These are phyloP conservation scores for Phorcus lineatus DNA, from an alignment of 2,888 invertebrate genomes.

Conservation along the genomic window DNA sequence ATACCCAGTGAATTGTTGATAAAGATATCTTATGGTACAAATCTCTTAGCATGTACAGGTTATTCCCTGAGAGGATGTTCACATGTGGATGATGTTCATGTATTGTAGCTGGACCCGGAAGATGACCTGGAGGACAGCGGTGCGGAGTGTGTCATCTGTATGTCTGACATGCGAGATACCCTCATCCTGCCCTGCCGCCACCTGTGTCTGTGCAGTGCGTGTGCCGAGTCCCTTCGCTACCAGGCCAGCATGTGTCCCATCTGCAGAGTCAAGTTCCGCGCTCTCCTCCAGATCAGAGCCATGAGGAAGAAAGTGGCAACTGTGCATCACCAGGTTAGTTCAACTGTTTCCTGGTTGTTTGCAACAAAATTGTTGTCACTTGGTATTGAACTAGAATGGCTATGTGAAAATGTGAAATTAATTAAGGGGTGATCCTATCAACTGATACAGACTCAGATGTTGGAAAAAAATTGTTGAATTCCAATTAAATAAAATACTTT, in stretches of 20 bases:
- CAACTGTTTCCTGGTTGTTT: too few relatives aligned
- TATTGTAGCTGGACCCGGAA: slow-evolving; percentile 58
- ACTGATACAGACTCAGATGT: too few relatives aligned
- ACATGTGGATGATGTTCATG: not conserved
- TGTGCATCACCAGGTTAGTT: slow-evolving; percentile 25
- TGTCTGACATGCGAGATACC: slow-evolving; percentile 98
- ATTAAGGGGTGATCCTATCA: too few relatives aligned
- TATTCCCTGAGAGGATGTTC: too few relatives aligned
- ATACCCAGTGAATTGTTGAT: too few relatives aligned
- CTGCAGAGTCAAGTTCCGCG: slow-evolving; percentile 98
- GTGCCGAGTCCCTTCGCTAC: slow-evolving; percentile 96
- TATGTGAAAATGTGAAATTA: too few relatives aligned
- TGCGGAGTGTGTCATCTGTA: slow-evolving; percentile 99
- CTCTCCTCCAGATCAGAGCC: slow-evolving; percentile 94
- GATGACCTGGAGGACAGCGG: slow-evolving; percentile 79
- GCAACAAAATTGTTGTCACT: too few relatives aligned
- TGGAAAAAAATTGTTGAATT: too few relatives aligned
- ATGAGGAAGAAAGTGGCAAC: slow-evolving; percentile 82
- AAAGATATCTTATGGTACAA: too few relatives aligned
- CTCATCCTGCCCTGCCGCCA: slow-evolving; percentile 97
- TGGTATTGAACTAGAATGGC: too few relatives aligned
- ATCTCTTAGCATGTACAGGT: too few relatives aligned
- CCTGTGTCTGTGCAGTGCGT: slow-evolving; percentile 96
- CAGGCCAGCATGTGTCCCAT: slow-evolving; percentile 98
- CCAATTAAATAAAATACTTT: too few relatives aligned